Evolutionary conservation across 1,140 invertebrate genomes (phyloP).

Genomic region (Pinna nobilis): DNA sequence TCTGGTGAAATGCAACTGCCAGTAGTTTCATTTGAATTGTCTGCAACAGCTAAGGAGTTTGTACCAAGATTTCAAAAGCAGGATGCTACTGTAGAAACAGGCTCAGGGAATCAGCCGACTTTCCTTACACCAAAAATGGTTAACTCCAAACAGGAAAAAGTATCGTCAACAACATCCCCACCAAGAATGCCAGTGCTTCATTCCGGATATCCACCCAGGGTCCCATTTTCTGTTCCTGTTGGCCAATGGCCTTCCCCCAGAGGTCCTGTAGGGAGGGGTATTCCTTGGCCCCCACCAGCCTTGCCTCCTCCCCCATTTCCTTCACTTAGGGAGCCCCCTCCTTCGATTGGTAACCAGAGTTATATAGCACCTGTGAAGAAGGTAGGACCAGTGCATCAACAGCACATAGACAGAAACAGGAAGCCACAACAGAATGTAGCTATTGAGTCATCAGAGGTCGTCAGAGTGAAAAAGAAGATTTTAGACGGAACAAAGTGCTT

Average conservation of each 20-base stretch:
- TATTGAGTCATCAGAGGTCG: not conserved
- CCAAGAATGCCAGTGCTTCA: not conserved
- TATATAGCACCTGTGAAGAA: not conserved
- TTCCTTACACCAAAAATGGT: slow-evolving; percentile 19
- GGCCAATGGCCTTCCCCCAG: not conserved
- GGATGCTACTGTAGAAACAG: not conserved
- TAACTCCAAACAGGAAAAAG: not conserved
- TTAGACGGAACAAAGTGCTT: slow-evolving; percentile 74
- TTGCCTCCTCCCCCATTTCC: slow-evolving; percentile 5
- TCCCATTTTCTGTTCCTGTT: not conserved
- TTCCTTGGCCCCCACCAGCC: not conserved
- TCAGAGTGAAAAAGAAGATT: slow-evolving; percentile 31
- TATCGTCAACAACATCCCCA: slow-evolving; percentile 3
- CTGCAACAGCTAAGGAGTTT: slow-evolving; percentile 37
- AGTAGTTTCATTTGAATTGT: slow-evolving; percentile 27
- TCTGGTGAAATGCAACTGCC: slow-evolving; percentile 16
- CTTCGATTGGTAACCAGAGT: not conserved
- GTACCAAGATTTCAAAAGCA: slow-evolving; percentile 12
- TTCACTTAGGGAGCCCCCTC: not conserved
- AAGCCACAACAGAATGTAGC: not conserved
- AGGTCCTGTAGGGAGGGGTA: not conserved
- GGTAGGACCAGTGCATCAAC: not conserved
- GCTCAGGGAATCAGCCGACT: not conserved
- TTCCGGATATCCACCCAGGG: not conserved
- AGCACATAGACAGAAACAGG: not conserved